These are phyloP conservation scores for Chrysolina americana DNA, from an alignment of 2,888 invertebrate species.

Conservation along the genomic window DNA sequence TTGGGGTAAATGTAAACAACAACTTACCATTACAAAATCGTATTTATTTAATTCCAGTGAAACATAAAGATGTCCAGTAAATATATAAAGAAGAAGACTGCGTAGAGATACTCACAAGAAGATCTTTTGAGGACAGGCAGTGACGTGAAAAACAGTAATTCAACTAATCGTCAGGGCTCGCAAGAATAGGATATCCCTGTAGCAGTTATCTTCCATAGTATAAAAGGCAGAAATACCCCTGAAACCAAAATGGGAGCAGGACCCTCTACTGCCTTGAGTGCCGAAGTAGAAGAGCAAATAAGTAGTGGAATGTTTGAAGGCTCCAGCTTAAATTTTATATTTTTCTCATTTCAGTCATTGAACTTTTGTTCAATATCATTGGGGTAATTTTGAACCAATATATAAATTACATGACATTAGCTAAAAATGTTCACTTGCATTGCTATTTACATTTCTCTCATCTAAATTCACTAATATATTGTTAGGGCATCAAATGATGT, in stretches of 20 bases:
- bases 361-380: constrained; percentile 8
- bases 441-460: constrained; percentile 23
- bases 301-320: constrained; percentile 47
- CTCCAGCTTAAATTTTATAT: background rate
- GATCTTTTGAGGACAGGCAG: constrained; percentile 41
- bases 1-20: constrained; percentile 42
- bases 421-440: background rate
- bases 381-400: constrained; percentile 18
- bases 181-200: constrained; percentile 39
- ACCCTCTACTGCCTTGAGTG: constrained; percentile 25
- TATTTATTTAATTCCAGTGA: constrained; percentile 22
- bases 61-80: constrained; percentile 33
- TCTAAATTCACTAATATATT: constrained; percentile 12
- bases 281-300: constrained; percentile 44
- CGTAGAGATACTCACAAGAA: constrained; percentile 37
- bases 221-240: constrained; percentile 43
- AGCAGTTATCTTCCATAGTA: constrained; percentile 44
- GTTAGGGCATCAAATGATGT: background rate
- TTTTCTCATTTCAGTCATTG: constrained; percentile 7
- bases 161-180: constrained; percentile 43
- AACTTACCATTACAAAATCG: background rate
- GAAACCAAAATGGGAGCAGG: constrained; percentile 34
- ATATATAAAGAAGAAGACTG: constrained; percentile 30
- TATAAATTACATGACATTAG: constrained; percentile 8
- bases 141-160: constrained; percentile 46